phyloP scores from a whole-genome alignment of 2,113 vertebrate species.

The Formicarius rufipectus region DNA sequence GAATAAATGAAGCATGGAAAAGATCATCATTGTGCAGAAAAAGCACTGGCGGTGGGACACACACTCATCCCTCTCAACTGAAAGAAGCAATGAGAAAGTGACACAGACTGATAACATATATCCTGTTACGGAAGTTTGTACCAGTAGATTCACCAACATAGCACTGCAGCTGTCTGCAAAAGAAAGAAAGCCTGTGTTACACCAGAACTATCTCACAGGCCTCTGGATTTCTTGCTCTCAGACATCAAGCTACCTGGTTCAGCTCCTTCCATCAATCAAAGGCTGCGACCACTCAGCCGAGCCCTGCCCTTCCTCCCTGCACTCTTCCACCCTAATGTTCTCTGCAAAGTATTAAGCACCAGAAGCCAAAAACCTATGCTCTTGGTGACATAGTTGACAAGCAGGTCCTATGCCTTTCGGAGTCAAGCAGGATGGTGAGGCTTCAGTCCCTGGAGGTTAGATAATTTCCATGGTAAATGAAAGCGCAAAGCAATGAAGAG shows the following conservation, averaged over 20 bases:
- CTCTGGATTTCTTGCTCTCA: neutral
- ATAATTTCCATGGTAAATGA: neutral
- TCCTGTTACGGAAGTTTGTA: neutral
- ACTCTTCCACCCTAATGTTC: too few relatives aligned
- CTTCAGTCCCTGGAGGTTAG: neutral
- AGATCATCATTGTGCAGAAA: neutral
- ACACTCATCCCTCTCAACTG: accelerated
- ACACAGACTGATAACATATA: neutral
- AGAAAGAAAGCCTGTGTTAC: neutral
- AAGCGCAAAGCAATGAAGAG: neutral
- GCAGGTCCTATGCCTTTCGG: accelerated
- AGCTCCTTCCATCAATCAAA: neutral
- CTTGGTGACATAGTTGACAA: neutral
- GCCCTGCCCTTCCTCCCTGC: neutral
- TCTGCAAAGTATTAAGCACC: neutral
- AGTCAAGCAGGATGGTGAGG: neutral
- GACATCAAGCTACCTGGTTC: neutral
- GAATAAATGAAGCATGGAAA: neutral
- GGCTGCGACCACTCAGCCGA: accelerated
- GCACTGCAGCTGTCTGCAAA: neutral
- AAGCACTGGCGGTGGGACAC: accelerated
- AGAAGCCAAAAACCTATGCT: neutral
- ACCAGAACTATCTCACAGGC: neutral
- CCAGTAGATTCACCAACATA: neutral
- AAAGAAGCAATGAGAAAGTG: neutral